Evolutionary conservation across 2,888 invertebrate genomes (phyloP), one percentile per base, ranked within the genome.

Genomic region (Philonicus albiceps): DNA sequence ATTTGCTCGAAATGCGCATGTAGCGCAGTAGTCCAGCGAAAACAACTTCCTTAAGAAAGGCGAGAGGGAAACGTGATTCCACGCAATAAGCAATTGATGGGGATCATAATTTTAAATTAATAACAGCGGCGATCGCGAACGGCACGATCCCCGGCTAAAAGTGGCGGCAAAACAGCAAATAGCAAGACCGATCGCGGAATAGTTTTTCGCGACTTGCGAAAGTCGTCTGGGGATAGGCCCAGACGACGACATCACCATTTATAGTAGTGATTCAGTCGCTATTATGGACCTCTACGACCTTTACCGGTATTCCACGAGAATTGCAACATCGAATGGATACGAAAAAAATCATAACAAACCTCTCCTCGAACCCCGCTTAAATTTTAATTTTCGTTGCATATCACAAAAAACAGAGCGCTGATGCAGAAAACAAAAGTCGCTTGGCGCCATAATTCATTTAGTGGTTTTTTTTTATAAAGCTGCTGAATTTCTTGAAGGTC

Each of bases 1-100:
- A 64, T 64, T 64, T 27, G 64, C 64, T 64, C 64, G 3, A 64
- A 78, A 27, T 78, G 78, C 16, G 19, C 78, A 78, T 78, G 49
- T 78, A 78, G 78, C 7, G 78, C 78, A 78, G 78, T 78, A 78
- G 78, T 78, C 49, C 78, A 43, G 49, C 16, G 49, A 34, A 49
- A 78, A 78, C 78, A 16, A 78, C 78, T 78, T 78, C 78, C 78
- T 78, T 49, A 43, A 11, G 78, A 43, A 78, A 78, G 22, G 49
- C 27, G 11, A 11, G 64, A 19, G 27, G 64, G 64, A 64, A 64
- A 64, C 64, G 19, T 64, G 64, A 64, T 64, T 64, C 27, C 64
- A 64, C 64, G 64, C 64, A 64, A 64, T 3, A 27, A 53, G n/a
- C 53, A 19, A 5, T 3, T 53, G 53, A 64, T 2, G 64, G 11